A percentile compares a stretch with the other conserved stretches of the same genome.
These are phyloP conservation scores for Lerista edwardsae DNA, from an alignment of 2,797 vertebrate genomes.

Conservation along the genomic window DNA sequence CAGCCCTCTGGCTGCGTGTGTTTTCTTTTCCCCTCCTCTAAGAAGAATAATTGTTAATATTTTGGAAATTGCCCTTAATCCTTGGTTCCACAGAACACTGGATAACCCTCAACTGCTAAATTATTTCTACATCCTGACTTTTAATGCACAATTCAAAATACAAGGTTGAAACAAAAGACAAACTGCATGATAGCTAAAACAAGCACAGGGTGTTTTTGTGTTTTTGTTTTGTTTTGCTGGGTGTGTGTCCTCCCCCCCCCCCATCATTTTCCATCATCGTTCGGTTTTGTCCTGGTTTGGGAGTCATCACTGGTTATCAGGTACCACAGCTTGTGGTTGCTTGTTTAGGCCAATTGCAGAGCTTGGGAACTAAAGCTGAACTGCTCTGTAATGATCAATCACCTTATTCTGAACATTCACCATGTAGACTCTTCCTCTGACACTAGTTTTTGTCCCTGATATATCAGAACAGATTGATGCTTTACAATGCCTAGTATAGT, in stretches of 20 bases:
- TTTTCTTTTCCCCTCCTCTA: constrained; percentile 69
- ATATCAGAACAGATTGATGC: no score
- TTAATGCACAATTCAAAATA: background rate
- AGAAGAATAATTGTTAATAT: background rate
- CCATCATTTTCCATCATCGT: background rate
- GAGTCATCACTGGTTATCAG: background rate
- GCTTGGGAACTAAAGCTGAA: background rate
- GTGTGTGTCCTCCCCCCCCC: no score
- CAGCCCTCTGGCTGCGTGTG: constrained; percentile 76
- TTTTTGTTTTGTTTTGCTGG: background rate
- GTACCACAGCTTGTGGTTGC: background rate
- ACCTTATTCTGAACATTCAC: background rate
- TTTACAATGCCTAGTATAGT: no score
- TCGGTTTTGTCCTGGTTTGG: background rate
- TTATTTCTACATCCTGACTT: background rate
- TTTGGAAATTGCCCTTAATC: constrained; percentile 48
- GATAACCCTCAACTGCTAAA: background rate
- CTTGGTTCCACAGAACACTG: constrained; percentile 1
- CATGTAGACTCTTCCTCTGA: background rate
- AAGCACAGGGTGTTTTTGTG: background rate
- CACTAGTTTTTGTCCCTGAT: background rate
- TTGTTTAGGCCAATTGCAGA: background rate
- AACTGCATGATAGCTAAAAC: background rate
- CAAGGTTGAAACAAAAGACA: background rate
- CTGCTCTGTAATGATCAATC: background rate